Percentiles rank a stretch among this genome's conserved stretches.
These are phyloP conservation scores for Ataeniobius toweri DNA, from an alignment of 2,797 vertebrate genomes.

Conservation along the genomic window DNA sequence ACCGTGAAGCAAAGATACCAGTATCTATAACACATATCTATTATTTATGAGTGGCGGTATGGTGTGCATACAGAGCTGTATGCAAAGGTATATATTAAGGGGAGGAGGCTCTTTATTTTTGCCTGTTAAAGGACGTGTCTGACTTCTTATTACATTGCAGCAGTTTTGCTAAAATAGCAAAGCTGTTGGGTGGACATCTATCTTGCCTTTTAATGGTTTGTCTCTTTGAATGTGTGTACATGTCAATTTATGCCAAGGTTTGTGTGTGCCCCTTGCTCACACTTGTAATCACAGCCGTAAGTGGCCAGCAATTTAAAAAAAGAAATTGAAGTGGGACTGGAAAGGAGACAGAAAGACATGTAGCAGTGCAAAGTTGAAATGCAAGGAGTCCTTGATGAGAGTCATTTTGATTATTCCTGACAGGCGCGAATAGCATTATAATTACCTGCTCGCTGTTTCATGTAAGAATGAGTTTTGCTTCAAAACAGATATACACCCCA, in stretches of 20 bases:
- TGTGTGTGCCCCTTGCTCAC: slow-evolving; percentile 28
- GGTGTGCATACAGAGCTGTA: slow-evolving; percentile 31
- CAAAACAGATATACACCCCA: not conserved
- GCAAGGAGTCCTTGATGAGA: slow-evolving; percentile 45
- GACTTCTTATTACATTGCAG: slow-evolving; percentile 48
- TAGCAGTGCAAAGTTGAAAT: slow-evolving; percentile 34
- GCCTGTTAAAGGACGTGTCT: slow-evolving; percentile 48
- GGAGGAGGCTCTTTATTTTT: slow-evolving; percentile 54
- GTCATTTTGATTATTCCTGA: slow-evolving; percentile 52
- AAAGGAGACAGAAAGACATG: slow-evolving; percentile 25
- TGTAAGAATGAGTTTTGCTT: slow-evolving; percentile 13
- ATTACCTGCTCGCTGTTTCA: slow-evolving; percentile 38
- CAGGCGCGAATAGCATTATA: slow-evolving; percentile 27
- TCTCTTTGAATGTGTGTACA: slow-evolving; percentile 6
- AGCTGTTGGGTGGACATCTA: slow-evolving; percentile 55
- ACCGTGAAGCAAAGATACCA: slow-evolving; percentile 45
- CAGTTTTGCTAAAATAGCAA: slow-evolving; percentile 55
- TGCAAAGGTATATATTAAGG: slow-evolving; percentile 66
- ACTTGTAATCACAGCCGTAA: slow-evolving; percentile 61
- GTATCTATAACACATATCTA: slow-evolving; percentile 58
- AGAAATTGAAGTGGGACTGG: slow-evolving; percentile 44
- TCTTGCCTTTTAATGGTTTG: slow-evolving; percentile 50
- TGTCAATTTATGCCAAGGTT: slow-evolving; percentile 8
- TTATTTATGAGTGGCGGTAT: slow-evolving; percentile 62
- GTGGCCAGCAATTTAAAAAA: slow-evolving; percentile 57